These are phyloP conservation scores for Sarcoramphus papa DNA, from an alignment of 2,797 vertebrate species.

Conservation along the genomic window DNA sequence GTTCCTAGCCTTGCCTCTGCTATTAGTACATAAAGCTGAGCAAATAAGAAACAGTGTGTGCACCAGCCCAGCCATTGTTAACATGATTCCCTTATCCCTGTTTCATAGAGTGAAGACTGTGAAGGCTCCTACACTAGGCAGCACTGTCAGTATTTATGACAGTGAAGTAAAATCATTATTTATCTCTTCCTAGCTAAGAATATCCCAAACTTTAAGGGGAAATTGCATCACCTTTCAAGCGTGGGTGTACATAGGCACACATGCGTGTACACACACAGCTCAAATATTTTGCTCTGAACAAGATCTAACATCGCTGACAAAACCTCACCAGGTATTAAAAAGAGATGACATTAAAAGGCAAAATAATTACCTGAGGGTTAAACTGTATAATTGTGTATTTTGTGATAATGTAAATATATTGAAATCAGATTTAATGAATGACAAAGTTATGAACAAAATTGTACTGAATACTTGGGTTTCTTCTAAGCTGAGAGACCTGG, in stretches of 20 bases:
- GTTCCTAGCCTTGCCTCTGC: not conserved
- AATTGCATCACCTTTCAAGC: conserved; percentile 43
- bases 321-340: not conserved
- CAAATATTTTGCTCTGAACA: conserved; percentile 28
- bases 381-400: not conserved
- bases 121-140: not conserved
- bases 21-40: not conserved
- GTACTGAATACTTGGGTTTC: not conserved
- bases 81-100: not conserved
- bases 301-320: not conserved
- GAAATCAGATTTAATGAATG: not conserved
- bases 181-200: not conserved
- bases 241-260: not conserved
- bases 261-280: conserved; percentile 6
- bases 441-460: not conserved
- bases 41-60: not conserved
- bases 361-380: not conserved
- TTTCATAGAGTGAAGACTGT: not conserved
- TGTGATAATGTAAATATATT: not conserved
- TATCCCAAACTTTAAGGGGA: not conserved
- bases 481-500: not conserved
- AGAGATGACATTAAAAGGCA: not conserved
- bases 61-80: not conserved
- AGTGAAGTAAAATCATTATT: not conserved
- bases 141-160: not conserved